Evolutionary conservation across 2,888 invertebrate species (phyloP).

Genomic region (Nemotelus nigrinus): DNA sequence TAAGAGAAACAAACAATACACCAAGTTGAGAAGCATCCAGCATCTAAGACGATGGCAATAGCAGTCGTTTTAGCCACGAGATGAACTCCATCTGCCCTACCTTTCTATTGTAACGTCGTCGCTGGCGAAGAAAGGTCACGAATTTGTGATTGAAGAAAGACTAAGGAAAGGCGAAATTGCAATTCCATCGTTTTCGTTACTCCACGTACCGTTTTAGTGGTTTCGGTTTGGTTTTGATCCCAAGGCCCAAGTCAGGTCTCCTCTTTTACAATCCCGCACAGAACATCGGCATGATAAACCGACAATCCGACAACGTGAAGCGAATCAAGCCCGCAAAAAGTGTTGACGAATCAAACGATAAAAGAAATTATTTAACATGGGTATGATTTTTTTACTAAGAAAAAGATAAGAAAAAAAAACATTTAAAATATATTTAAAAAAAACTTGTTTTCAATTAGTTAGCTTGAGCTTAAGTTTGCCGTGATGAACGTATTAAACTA

Average conservation of each 20-base stretch:
- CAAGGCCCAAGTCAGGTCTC: neutral
- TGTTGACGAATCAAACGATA: no score
- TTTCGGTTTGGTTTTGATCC: constrained; percentile 21
- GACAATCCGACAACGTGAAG: neutral
- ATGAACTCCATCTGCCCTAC: constrained; percentile 26
- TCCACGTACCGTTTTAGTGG: constrained; percentile 35
- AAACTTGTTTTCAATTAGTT: no score
- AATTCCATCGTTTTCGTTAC: constrained; percentile 29
- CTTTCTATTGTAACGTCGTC: constrained; percentile 2
- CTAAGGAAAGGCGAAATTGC: constrained; percentile 16
- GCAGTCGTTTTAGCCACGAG: neutral
- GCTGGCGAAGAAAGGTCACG: constrained; percentile 28
- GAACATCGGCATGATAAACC: neutral
- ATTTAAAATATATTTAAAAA: no score
- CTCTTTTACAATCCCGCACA: constrained; percentile 10
- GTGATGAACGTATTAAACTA: no score
- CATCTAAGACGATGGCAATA: neutral
- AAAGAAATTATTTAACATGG: no score
- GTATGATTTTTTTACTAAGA: no score
- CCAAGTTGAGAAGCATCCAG: neutral
- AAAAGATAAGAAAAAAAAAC: no score
- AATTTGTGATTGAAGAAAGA: constrained; percentile 18
- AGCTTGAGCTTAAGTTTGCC: no score
- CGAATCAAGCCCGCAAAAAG: no score
- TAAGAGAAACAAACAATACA: neutral